Conservation (phyloP, 92 coral and sea anemone species). For the Phenganax subtilis region DNA sequence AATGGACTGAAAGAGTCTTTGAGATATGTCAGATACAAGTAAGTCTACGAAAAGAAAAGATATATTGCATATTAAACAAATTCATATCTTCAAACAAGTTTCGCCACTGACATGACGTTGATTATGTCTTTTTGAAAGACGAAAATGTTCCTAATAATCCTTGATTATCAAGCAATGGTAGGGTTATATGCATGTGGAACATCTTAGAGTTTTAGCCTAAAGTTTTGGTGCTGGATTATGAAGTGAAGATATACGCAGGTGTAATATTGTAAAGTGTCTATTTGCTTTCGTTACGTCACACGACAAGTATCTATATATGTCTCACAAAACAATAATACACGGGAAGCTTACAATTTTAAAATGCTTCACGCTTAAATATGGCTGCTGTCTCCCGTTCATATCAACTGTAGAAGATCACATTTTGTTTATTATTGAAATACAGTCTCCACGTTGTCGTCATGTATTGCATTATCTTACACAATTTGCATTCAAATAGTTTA, state of each 20-base stretch:
- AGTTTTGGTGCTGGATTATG: neutral
- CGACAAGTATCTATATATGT: neutral
- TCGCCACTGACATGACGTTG: neutral
- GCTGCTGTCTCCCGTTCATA: too few species aligned
- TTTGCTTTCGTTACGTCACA: neutral
- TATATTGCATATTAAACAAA: neutral
- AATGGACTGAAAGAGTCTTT: constrained; percentile 8
- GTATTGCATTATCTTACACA: too few species aligned
- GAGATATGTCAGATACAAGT: constrained; percentile 5
- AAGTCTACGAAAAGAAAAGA: neutral
- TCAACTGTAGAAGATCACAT: too few species aligned
- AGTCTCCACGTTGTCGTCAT: too few species aligned
- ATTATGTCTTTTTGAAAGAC: neutral
- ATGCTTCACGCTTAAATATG: neutral
- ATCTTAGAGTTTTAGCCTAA: neutral
- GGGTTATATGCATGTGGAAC: neutral
- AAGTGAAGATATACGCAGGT: neutral
- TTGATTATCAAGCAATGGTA: neutral
- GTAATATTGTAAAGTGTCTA: neutral
- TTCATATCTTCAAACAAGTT: neutral
- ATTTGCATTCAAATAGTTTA: too few species aligned
- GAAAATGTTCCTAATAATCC: neutral
- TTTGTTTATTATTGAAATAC: too few species aligned
- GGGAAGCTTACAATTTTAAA: neutral
- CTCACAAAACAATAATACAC: too few species aligned